A percentile compares a stretch with the other conserved stretches of the same genome.
phyloP scores from a whole-genome alignment of 2,888 invertebrate species.

The Rosalia funebris region DNA sequence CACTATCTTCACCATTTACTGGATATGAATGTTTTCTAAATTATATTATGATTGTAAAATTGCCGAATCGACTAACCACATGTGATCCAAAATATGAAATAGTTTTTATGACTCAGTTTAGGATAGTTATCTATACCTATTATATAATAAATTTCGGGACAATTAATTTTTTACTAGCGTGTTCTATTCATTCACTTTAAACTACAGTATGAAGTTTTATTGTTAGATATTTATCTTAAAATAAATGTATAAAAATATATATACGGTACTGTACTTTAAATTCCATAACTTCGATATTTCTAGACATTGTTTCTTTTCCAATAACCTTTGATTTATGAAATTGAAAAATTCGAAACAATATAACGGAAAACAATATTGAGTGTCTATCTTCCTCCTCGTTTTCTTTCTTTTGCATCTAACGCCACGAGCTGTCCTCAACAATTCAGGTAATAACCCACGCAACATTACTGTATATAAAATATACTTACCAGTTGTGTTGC shows the following conservation, averaged over 20 bases:
- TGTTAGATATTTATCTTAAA: too few species aligned
- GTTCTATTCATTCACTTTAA: too few species aligned
- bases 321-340: neutral
- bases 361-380: constrained; percentile 4
- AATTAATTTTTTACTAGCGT: too few species aligned
- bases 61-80: too few species aligned
- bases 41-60: too few species aligned
- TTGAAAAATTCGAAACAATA: constrained; percentile 13
- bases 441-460: constrained; percentile 17
- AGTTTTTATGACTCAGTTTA: too few species aligned
- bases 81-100: too few species aligned
- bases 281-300: neutral
- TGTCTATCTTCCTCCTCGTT: constrained; percentile 6
- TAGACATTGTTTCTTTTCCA: neutral
- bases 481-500: neutral
- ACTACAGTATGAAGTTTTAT: too few species aligned
- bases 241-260: neutral
- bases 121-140: too few species aligned
- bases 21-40: too few species aligned
- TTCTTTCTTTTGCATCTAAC: constrained; percentile 12
- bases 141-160: too few species aligned
- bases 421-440: constrained; percentile 19
- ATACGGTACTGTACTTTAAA: neutral
- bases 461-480: constrained; percentile 18
- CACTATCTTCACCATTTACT: too few species aligned